Conservation (phyloP, 2,113 vertebrate genomes). For the Zosterops lateralis region DNA sequence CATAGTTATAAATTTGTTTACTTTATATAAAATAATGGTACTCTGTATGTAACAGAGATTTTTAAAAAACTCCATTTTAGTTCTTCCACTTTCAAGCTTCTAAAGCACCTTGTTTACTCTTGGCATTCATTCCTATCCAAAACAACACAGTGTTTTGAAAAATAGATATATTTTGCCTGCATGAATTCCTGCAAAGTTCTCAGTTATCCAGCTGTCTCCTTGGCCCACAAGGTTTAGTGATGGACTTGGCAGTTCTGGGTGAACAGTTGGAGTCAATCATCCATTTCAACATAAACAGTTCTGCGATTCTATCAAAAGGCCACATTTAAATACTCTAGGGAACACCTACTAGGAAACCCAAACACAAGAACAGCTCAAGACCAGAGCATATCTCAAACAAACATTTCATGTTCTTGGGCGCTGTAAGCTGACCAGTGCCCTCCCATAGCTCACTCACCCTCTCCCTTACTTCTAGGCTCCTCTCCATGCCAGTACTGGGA, state of each 20-base stretch:
- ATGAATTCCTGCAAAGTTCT: not conserved
- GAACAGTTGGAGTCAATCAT: not conserved
- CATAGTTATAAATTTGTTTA: not conserved
- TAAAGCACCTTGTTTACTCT: not conserved
- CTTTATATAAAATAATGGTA: not conserved
- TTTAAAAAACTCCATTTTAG: not conserved
- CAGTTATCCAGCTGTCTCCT: not conserved
- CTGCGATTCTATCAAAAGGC: not conserved
- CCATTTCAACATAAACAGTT: not conserved
- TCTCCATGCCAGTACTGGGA: constrained; percentile 72
- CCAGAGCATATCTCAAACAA: not conserved
- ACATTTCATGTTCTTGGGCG: fast-evolving
- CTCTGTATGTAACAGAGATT: not conserved
- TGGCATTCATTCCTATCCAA: not conserved
- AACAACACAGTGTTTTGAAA: not conserved
- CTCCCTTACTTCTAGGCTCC: constrained; percentile 47
- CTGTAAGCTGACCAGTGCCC: not conserved
- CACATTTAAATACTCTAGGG: not conserved
- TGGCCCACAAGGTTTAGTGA: not conserved
- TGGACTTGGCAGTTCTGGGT: not conserved
- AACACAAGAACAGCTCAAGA: not conserved
- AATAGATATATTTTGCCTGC: fast-evolving
- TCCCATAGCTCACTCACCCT: not conserved
- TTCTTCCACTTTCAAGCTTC: not conserved
- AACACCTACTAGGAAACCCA: fast-evolving